phyloP scores from a whole-genome alignment of 2,113 vertebrate genomes.

The Chaenocephalus aceratus region DNA sequence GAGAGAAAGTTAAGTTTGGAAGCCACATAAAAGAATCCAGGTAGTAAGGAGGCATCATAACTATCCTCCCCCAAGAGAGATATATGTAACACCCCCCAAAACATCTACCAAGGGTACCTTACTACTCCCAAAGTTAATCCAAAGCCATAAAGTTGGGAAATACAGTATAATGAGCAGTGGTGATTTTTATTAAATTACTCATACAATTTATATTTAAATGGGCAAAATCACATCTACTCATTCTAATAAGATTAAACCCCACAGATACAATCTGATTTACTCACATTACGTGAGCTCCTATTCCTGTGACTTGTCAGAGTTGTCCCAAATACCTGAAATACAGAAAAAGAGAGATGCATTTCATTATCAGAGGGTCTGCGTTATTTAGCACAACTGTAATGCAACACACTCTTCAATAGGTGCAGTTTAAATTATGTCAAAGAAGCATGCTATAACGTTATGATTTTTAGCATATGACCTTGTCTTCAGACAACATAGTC shows the following conservation, averaged over 20 bases:
- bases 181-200: background rate
- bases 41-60: background rate
- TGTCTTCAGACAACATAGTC: conserved; percentile 31
- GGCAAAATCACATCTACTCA: conserved; percentile 1
- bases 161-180: background rate
- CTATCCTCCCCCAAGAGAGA: background rate
- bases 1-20: conserved; percentile 49
- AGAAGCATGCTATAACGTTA: background rate
- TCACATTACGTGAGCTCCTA: conserved; percentile 64
- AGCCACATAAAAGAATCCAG: conserved; percentile 13
- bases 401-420: too few species aligned
- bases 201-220: background rate
- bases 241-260: background rate
- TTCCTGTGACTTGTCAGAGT: conserved; percentile 66
- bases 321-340: conserved; percentile 77
- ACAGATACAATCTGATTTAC: conserved; percentile 33
- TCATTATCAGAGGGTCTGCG: background rate
- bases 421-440: background rate
- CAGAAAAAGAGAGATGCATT: background rate
- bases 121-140: background rate
- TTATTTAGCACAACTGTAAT: background rate
- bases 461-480: conserved; percentile 65
- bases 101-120: background rate
- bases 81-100: background rate
- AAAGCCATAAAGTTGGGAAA: conserved; percentile 1